phyloP scores from a whole-genome alignment of 2,113 vertebrate species.

The Trichechus manatus region DNA sequence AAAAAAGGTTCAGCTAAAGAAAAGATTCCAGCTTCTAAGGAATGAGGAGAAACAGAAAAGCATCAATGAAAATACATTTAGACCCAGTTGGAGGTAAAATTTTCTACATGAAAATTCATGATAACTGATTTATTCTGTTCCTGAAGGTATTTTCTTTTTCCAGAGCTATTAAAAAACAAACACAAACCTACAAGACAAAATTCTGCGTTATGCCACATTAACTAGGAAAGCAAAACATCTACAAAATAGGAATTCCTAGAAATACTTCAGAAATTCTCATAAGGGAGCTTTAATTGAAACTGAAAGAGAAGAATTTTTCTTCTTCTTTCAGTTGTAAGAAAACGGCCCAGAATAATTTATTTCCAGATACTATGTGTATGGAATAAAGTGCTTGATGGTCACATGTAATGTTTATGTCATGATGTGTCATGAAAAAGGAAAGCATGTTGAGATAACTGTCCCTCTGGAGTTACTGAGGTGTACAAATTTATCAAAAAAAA shows the following conservation, averaged over 20 bases:
- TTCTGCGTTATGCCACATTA: neutral
- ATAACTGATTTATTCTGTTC: neutral
- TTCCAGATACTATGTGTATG: neutral
- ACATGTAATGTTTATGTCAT: neutral
- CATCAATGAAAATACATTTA: neutral
- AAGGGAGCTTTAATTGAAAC: neutral
- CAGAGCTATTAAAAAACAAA: neutral
- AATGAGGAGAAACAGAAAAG: neutral
- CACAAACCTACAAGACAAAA: neutral
- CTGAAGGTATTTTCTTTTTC: conserved; percentile 24
- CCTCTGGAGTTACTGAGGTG: neutral
- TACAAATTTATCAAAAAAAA: neutral
- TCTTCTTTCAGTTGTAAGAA: neutral
- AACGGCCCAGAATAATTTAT: neutral
- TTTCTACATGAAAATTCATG: neutral
- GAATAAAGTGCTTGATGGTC: neutral
- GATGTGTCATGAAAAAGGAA: neutral
- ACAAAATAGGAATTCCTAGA: neutral
- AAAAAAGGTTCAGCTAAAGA: neutral
- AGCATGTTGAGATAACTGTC: neutral
- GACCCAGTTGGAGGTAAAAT: neutral
- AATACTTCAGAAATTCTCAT: neutral
- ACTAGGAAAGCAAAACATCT: neutral
- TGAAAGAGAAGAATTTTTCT: neutral
- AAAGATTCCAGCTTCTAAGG: neutral